Percentiles rank a stretch among this genome's conserved stretches.
phyloP scores from a whole-genome alignment of 2,113 vertebrate species.

The Okapia johnstoni region DNA sequence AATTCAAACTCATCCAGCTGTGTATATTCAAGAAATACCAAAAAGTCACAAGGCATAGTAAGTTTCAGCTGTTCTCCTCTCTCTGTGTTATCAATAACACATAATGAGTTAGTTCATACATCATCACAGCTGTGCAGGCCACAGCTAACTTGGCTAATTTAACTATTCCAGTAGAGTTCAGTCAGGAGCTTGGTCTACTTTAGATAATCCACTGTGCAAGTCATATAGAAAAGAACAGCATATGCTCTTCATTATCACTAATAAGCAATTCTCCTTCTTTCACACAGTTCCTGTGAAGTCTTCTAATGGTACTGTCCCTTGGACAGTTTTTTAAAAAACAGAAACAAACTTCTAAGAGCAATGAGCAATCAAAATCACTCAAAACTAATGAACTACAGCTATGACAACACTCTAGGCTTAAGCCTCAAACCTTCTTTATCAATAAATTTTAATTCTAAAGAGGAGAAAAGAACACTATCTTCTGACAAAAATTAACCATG shows the following conservation, averaged over 20 bases:
- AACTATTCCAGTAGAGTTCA: constrained; percentile 27
- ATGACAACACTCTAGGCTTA: neutral
- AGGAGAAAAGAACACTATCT: neutral
- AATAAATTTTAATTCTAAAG: neutral
- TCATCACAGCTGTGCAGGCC: constrained; percentile 63
- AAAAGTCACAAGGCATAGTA: constrained; percentile 41
- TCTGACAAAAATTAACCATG: constrained; percentile 26
- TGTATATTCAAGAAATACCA: constrained; percentile 67
- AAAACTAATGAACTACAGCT: fast-evolving
- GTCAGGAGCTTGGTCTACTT: constrained; percentile 17
- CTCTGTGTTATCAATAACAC: constrained; percentile 66
- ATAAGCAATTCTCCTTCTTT: constrained; percentile 11
- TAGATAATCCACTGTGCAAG: neutral
- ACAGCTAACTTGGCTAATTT: constrained; percentile 57
- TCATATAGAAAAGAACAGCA: neutral
- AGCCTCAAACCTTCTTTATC: neutral
- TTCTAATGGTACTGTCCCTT: neutral
- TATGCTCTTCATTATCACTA: neutral
- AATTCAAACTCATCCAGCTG: constrained; percentile 68
- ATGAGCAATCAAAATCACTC: constrained; percentile 13
- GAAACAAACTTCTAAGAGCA: neutral
- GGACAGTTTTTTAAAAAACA: neutral
- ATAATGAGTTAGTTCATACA: constrained; percentile 62
- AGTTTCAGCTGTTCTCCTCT: constrained; percentile 68
- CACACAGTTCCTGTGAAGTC: neutral